A percentile compares a stretch with the other conserved stretches of the same genome.
Conservation (phyloP, 2,113 vertebrate species). For the Tychaedon coryphoeus region DNA sequence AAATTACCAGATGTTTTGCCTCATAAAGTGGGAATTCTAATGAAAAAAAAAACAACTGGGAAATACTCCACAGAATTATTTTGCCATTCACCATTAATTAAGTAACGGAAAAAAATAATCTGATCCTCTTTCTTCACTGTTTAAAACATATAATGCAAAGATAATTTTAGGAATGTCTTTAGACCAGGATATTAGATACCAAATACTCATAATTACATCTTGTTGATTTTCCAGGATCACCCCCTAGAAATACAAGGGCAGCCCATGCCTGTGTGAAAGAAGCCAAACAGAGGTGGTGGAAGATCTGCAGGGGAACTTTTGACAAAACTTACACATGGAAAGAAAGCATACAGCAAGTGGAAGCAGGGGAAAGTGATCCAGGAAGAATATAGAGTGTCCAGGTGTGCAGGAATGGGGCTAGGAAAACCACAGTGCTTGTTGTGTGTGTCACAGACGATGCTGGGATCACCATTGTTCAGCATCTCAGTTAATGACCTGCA, state of each 20-base stretch:
- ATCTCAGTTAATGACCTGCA: background rate
- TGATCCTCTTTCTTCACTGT: background rate
- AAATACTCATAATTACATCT: background rate
- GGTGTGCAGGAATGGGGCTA: background rate
- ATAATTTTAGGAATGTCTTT: background rate
- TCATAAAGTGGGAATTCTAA: background rate
- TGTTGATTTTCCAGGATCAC: background rate
- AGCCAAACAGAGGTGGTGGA: background rate
- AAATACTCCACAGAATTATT: background rate
- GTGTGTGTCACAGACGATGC: background rate
- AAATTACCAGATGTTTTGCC: background rate
- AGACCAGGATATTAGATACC: background rate
- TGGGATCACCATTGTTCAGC: fast-evolving
- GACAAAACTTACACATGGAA: background rate
- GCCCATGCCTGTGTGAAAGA: background rate
- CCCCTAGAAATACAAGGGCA: background rate
- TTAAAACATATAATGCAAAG: background rate
- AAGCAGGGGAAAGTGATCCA: background rate
- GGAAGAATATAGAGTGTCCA: background rate
- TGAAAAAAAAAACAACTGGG: background rate
- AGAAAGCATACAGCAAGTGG: background rate
- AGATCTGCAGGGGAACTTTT: background rate
- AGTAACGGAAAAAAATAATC: background rate
- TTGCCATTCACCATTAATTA: background rate
- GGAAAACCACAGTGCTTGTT: background rate